Percentiles rank a stretch among this genome's conserved stretches.
These are phyloP conservation scores for Pipa parva DNA, from an alignment of 2,113 vertebrate species.

Conservation along the genomic window DNA sequence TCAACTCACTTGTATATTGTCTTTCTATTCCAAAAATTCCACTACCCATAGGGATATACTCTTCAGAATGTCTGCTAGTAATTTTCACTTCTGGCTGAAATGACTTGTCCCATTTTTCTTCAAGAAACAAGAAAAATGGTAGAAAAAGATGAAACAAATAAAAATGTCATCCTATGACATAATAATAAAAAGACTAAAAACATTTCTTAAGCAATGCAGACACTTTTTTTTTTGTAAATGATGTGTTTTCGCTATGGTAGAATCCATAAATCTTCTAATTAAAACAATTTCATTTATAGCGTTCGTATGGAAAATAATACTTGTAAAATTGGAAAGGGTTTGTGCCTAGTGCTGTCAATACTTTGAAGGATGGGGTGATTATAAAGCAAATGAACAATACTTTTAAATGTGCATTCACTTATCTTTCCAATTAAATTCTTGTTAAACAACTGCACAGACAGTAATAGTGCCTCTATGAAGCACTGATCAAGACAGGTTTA, in stretches of 20 bases:
- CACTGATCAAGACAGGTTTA: conserved; percentile 83
- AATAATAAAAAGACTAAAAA: conserved; percentile 21
- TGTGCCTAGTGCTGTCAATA: conserved; percentile 81
- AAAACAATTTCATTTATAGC: conserved; percentile 72
- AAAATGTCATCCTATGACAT: not conserved
- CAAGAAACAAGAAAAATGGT: not conserved
- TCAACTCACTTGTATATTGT: no score
- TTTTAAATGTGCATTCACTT: conserved; percentile 88
- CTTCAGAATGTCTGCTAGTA: no score
- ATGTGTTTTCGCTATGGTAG: conserved; percentile 48
- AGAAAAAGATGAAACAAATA: not conserved
- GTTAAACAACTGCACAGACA: conserved; percentile 84
- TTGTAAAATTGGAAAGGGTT: conserved; percentile 76
- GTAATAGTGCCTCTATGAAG: conserved; percentile 78
- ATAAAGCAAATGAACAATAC: conserved; percentile 87
- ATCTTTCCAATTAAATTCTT: conserved; percentile 89
- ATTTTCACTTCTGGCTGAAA: no score
- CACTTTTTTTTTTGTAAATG: conserved; percentile 31
- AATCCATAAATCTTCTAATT: conserved; percentile 79
- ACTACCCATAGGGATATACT: no score
- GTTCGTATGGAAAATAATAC: conserved; percentile 84
- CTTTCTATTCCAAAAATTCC: no score
- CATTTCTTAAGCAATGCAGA: conserved; percentile 55
- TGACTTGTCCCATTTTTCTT: no score
- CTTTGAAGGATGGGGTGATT: conserved; percentile 85